A percentile compares a stretch with the other conserved stretches of the same genome.
Conservation (phyloP, 2,888 invertebrate species). For the Miltochrista miniata region DNA sequence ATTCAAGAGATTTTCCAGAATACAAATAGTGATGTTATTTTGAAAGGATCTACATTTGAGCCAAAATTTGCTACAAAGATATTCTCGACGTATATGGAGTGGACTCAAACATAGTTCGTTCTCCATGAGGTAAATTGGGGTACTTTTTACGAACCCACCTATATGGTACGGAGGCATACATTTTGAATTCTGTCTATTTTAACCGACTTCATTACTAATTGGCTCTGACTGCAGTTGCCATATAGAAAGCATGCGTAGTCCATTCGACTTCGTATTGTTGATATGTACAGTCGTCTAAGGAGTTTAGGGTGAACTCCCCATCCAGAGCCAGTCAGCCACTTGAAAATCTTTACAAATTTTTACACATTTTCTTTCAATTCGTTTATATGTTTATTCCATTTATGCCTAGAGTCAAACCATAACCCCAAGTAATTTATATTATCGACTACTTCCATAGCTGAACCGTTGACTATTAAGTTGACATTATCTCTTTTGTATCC, state of each 20-base stretch:
- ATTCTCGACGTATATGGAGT: constrained; percentile 3
- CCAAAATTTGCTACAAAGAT: background rate
- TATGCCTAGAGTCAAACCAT: constrained; percentile 18
- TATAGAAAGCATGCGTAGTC: constrained; percentile 5
- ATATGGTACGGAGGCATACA: constrained; percentile 1
- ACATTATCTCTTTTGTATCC: background rate
- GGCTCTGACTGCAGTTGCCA: background rate
- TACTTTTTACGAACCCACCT: constrained; percentile 4
- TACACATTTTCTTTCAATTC: constrained; percentile 7
- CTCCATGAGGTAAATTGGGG: constrained; percentile 9
- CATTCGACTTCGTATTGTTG: constrained; percentile 9
- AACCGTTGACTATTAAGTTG: constrained; percentile 6
- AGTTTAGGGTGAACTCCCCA: too few relatives aligned
- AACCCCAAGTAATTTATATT: background rate
- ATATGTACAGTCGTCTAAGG: constrained; percentile 11
- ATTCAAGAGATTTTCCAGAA: too few relatives aligned
- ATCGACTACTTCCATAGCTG: background rate
- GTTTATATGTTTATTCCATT: constrained; percentile 21
- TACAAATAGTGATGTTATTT: too few relatives aligned
- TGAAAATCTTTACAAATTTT: constrained; percentile 11
- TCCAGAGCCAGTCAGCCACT: too few relatives aligned
- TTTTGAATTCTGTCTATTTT: constrained; percentile 13
- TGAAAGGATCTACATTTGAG: background rate
- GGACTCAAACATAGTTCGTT: background rate
- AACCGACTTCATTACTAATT: background rate